phyloP scores from a whole-genome alignment of 2,888 invertebrate genomes.

The Stramonita haemastoma region DNA sequence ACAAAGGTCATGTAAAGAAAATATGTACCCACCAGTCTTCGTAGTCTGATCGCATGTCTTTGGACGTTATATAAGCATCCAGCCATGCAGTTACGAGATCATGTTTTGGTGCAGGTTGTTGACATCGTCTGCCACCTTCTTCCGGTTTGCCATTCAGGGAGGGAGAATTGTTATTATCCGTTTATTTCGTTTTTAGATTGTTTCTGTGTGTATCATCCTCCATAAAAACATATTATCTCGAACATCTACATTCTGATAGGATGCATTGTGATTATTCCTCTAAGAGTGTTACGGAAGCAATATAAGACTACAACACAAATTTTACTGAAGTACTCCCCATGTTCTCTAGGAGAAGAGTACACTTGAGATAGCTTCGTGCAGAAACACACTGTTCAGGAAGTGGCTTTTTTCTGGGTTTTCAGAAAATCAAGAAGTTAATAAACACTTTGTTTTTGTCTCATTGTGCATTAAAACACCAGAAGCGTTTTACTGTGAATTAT shows the following conservation, averaged over 20 bases:
- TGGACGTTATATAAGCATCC: not conserved
- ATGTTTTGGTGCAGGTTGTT: not conserved
- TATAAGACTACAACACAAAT: too few species aligned
- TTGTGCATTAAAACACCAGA: not conserved
- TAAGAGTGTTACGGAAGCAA: too few species aligned
- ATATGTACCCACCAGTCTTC: not conserved
- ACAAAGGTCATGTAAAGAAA: too few species aligned
- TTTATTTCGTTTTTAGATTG: not conserved
- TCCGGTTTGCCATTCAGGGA: not conserved
- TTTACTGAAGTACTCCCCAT: not conserved
- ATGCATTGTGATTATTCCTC: too few species aligned
- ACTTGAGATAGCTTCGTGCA: not conserved
- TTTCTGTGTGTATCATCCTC: too few species aligned
- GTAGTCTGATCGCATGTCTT: not conserved
- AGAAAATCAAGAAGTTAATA: not conserved
- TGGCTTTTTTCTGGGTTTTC: not conserved
- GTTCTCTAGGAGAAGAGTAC: not conserved
- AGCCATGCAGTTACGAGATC: too few species aligned
- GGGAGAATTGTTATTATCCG: not conserved
- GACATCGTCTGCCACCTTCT: constrained; percentile 32
- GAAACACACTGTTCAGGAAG: constrained; percentile 12
- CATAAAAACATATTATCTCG: too few species aligned
- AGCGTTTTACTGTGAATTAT: not conserved
- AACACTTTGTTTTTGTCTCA: not conserved
- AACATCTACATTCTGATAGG: too few species aligned